These are phyloP conservation scores for Melanotaenia pygmaea DNA, from an alignment of 2,797 vertebrate genomes.

Conservation along the genomic window DNA sequence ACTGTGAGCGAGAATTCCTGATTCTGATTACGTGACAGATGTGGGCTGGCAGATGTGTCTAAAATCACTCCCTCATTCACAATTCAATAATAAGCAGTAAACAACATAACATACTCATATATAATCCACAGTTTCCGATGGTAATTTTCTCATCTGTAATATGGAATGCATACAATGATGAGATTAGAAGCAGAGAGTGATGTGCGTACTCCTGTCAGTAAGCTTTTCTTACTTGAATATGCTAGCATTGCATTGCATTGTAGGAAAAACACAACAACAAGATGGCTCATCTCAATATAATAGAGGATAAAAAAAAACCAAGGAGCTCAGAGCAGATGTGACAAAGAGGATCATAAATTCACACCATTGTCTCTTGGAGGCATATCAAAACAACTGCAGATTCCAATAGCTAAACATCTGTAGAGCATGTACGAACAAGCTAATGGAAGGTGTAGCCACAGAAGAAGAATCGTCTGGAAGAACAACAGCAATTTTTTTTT, in stretches of 20 bases:
- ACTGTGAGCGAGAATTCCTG: background rate
- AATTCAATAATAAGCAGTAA: slow-evolving; percentile 1
- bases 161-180: background rate
- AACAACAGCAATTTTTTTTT: background rate
- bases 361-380: background rate
- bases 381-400: background rate
- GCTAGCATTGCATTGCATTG: background rate
- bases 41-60: background rate
- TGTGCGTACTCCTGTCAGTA: background rate
- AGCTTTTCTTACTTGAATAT: background rate
- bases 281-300: background rate
- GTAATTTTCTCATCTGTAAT: background rate
- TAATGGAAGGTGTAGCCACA: background rate
- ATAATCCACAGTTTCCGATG: background rate
- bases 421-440: background rate
- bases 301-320: background rate
- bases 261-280: background rate
- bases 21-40: slow-evolving; percentile 1
- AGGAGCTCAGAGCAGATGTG: background rate
- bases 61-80: slow-evolving; percentile 7
- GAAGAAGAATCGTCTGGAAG: background rate
- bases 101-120: background rate
- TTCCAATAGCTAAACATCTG: background rate
- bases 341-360: background rate
- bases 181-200: background rate